Conservation (phyloP, 2,888 invertebrate species). For the Gymnosoma rotundatum region DNA sequence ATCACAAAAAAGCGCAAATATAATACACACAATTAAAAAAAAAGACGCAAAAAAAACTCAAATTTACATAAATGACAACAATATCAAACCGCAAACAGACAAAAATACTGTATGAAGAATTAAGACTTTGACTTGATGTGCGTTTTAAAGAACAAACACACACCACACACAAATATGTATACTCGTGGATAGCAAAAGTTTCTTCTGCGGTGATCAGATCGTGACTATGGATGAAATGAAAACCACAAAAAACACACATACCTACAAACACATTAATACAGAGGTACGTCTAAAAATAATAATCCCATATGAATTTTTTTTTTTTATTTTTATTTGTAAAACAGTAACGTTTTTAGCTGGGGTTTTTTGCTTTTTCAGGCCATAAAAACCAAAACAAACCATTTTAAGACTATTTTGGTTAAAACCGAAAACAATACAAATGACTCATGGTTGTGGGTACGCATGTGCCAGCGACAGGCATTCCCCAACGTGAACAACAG, state of each 20-base stretch:
- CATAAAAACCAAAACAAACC: constrained; percentile 60
- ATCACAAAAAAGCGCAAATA: constrained; percentile 25
- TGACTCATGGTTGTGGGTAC: constrained; percentile 67
- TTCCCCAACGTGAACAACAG: constrained; percentile 71
- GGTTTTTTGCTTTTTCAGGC: constrained; percentile 14
- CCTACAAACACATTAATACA: background rate
- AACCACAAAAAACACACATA: constrained; percentile 55
- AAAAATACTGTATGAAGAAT: constrained; percentile 51
- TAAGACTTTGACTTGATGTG: constrained; percentile 55
- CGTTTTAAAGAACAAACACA: constrained; percentile 2
- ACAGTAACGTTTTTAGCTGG: constrained; percentile 55
- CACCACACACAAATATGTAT: background rate
- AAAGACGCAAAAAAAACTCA: constrained; percentile 32
- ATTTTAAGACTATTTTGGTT: constrained; percentile 49
- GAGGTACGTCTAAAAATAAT: constrained; percentile 14
- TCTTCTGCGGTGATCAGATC: constrained; percentile 50
- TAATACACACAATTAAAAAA: constrained; percentile 27
- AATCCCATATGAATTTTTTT: constrained; percentile 26
- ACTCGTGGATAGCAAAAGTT: constrained; percentile 7
- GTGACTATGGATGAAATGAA: constrained; percentile 46
- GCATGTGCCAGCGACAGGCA: constrained; percentile 70
- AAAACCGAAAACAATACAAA: constrained; percentile 20
- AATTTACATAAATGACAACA: constrained; percentile 59
- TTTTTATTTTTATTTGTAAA: constrained; percentile 37
- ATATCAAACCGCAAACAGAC: constrained; percentile 55